A percentile compares a stretch with the other conserved stretches of the same genome.
Evolutionary conservation across 2,113 vertebrate genomes (phyloP).

Genomic region (Petaurus breviceps): DNA sequence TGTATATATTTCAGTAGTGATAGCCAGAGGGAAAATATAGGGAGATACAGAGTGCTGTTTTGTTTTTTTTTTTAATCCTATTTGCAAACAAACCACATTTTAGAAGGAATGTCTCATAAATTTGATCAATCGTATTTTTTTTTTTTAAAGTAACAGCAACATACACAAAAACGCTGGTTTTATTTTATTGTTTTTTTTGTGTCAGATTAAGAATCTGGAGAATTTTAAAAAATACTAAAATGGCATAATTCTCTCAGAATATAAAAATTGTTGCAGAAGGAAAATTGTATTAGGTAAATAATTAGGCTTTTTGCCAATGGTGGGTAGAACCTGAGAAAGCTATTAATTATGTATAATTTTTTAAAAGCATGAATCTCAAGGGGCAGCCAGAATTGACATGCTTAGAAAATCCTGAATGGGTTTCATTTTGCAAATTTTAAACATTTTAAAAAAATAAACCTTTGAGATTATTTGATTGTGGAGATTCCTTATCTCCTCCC

Average conservation of each 20-base stretch:
- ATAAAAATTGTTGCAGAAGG: slow-evolving; percentile 41
- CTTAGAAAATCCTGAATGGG: slow-evolving; percentile 34
- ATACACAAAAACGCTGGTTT: background rate
- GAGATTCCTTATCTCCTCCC: slow-evolving; percentile 25
- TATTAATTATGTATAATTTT: background rate
- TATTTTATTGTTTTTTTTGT: slow-evolving; percentile 54
- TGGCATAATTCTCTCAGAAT: slow-evolving; percentile 62
- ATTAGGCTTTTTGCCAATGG: slow-evolving; percentile 58
- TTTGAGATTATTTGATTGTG: background rate
- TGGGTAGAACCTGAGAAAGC: slow-evolving; percentile 71
- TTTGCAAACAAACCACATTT: slow-evolving; percentile 37
- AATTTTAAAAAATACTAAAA: slow-evolving; percentile 51
- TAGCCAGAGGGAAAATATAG: slow-evolving; percentile 2
- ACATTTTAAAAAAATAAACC: background rate
- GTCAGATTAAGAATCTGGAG: slow-evolving; percentile 52
- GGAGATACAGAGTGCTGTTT: slow-evolving; percentile 55
- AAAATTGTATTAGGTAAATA: slow-evolving; percentile 55
- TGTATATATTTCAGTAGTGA: slow-evolving; percentile 43
- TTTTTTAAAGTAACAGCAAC: slow-evolving; percentile 26
- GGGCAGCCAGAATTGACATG: background rate
- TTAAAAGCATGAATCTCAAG: slow-evolving; percentile 14
- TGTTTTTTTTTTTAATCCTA: slow-evolving; percentile 60
- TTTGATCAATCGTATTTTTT: slow-evolving; percentile 47
- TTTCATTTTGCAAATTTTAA: slow-evolving; percentile 8
- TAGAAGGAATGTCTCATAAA: slow-evolving; percentile 71